Evolutionary conservation across 2,888 invertebrate genomes (phyloP).

Genomic region (Cepaea hortensis): DNA sequence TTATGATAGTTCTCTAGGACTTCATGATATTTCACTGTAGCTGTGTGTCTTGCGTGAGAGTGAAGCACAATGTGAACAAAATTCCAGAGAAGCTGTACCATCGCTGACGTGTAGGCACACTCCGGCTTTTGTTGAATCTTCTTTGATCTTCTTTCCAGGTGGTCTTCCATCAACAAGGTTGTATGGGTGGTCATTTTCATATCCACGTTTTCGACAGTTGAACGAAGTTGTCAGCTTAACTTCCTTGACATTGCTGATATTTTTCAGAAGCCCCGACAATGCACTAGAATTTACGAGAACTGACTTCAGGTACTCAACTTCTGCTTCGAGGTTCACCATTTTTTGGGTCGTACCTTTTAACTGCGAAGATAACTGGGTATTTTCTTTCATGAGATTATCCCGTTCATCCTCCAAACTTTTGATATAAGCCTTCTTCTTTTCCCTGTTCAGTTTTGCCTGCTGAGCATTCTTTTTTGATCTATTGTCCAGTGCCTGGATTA

Average conservation of each 20-base stretch:
- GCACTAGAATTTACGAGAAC: constrained; percentile 73
- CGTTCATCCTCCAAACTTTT: constrained; percentile 66
- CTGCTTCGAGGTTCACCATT: constrained; percentile 60
- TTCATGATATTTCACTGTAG: not conserved
- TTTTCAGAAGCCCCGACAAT: constrained; percentile 66
- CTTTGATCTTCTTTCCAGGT: constrained; percentile 46
- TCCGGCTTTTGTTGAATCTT: constrained; percentile 58
- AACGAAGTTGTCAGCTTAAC: constrained; percentile 64
- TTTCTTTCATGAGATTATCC: constrained; percentile 58
- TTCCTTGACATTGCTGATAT: constrained; percentile 66
- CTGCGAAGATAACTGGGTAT: constrained; percentile 57
- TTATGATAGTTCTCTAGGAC: no score
- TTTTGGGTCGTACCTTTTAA: constrained; percentile 54
- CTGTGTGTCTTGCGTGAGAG: constrained; percentile 53
- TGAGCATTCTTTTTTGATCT: constrained; percentile 68
- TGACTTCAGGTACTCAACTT: constrained; percentile 69
- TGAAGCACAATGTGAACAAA: constrained; percentile 68
- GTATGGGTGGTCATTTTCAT: constrained; percentile 57
- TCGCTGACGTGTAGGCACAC: constrained; percentile 72
- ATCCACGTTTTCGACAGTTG: constrained; percentile 58
- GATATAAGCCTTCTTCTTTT: constrained; percentile 72
- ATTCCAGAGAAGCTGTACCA: constrained; percentile 68
- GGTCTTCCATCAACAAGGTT: constrained; percentile 47
- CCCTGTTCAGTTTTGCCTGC: constrained; percentile 69
- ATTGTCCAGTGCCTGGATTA: constrained; percentile 62